A percentile compares a stretch with the other conserved stretches of the same genome.
Evolutionary conservation across 1,140 invertebrate genomes (phyloP).

Genomic region (Aleiodes sp.): DNA sequence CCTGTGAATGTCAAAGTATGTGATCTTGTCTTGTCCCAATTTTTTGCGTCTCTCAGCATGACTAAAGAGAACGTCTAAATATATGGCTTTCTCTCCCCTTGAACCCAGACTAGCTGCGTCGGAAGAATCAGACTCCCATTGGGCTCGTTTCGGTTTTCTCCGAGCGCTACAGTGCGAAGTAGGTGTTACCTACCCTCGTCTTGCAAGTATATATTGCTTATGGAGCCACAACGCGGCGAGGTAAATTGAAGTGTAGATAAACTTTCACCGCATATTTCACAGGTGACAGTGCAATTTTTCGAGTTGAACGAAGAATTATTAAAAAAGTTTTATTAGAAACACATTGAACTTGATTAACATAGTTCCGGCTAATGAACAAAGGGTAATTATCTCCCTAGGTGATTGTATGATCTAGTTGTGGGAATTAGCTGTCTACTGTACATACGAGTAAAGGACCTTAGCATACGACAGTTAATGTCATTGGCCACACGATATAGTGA

Average conservation of each 20-base stretch:
- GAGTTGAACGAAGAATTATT: not conserved
- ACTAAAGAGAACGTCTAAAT: no score
- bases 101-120: constrained; percentile 34
- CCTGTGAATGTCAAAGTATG: no score
- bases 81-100: not conserved
- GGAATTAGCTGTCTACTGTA: no score
- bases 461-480: constrained; percentile 23
- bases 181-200: not conserved
- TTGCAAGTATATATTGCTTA: not conserved
- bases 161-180: constrained; percentile 3
- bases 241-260: not conserved
- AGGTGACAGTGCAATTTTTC: not conserved
- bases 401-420: no score
- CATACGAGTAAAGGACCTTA: no score
- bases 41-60: no score
- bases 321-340: no score
- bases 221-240: not conserved
- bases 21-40: no score
- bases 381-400: no score
- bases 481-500: constrained; percentile 31
- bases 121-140: constrained; percentile 42
- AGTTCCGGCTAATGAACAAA: no score
- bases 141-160: constrained; percentile 40
- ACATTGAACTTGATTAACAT: not conserved
- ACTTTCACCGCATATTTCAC: not conserved